Conservation (phyloP, 30 jellyfish, hydroid and myxozoan genomes). For the Aurelia aurita complex sp. Pacific region DNA sequence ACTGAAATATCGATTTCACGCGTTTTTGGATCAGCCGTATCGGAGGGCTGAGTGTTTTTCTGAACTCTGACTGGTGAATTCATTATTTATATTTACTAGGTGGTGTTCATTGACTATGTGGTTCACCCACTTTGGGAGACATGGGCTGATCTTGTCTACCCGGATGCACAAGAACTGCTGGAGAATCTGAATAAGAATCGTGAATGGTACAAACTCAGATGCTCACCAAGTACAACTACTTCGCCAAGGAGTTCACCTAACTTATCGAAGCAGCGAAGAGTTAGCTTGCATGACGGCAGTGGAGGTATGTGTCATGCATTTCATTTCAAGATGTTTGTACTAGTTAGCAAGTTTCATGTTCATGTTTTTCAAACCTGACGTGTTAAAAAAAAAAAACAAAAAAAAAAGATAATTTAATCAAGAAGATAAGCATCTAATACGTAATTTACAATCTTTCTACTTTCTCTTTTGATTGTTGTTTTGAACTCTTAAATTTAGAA, state of each 20-base stretch:
- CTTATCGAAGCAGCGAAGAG: slow-evolving; percentile 45
- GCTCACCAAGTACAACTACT: slow-evolving; percentile 73
- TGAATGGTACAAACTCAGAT: slow-evolving; percentile 74
- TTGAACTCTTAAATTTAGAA: no score
- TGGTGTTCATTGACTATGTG: slow-evolving; percentile 91
- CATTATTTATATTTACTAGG: slow-evolving; percentile 24
- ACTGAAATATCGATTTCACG: no score
- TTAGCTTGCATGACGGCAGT: slow-evolving; percentile 57
- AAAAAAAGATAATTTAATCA: no score
- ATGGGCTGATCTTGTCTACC: slow-evolving; percentile 97
- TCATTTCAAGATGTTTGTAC: neutral
- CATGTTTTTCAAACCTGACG: no score
- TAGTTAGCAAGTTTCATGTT: no score
- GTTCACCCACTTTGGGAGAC: slow-evolving; percentile 99
- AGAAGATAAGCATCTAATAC: no score
- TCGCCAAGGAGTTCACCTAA: slow-evolving; percentile 77
- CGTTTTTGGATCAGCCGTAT: no score
- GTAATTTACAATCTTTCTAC: no score
- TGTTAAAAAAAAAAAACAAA: no score
- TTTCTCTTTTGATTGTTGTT: no score
- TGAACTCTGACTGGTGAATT: neutral
- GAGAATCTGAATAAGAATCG: slow-evolving; percentile 76
- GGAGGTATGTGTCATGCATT: slow-evolving; percentile 7
- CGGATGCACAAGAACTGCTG: slow-evolving; percentile 91
- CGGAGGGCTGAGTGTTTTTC: no score